A percentile compares a stretch with the other conserved stretches of the same genome.
These are phyloP conservation scores for Cecidostiba fungosa DNA, from an alignment of 2,888 invertebrate species.

Conservation along the genomic window DNA sequence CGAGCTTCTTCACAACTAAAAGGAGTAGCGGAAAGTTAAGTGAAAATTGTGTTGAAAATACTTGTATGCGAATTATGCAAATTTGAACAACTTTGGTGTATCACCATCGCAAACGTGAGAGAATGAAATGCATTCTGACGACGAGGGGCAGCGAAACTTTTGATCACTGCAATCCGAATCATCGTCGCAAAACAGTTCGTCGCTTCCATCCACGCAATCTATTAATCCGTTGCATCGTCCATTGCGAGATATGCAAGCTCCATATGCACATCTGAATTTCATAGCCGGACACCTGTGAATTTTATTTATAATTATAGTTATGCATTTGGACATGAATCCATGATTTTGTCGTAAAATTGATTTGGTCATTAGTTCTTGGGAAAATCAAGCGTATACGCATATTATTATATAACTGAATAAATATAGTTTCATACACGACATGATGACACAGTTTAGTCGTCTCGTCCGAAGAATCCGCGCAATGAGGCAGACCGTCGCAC, in stretches of 20 bases:
- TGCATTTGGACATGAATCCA: no score
- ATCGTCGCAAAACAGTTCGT: slow-evolving; percentile 70
- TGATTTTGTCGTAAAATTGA: no score
- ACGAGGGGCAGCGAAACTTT: slow-evolving; percentile 68
- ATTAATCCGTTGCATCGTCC: slow-evolving; percentile 69
- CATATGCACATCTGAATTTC: slow-evolving; percentile 71
- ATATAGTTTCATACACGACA: slow-evolving; percentile 66
- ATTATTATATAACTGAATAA: neutral
- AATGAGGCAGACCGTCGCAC: slow-evolving; percentile 83
- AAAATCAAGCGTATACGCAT: no score
- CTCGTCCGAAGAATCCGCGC: slow-evolving; percentile 85
- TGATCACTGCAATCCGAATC: slow-evolving; percentile 66
- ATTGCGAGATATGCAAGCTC: slow-evolving; percentile 70
- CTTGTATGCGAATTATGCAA: no score
- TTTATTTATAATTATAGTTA: neutral
- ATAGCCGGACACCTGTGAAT: slow-evolving; percentile 69
- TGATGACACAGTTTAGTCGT: slow-evolving; percentile 74
- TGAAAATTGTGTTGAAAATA: no score
- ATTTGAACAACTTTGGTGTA: neutral
- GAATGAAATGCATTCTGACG: slow-evolving; percentile 68
- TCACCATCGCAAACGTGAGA: slow-evolving; percentile 70
- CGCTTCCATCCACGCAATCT: slow-evolving; percentile 72
- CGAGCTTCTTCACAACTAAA: no score
- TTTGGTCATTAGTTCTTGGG: no score
- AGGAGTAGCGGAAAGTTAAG: no score